Evolutionary conservation across 2,888 invertebrate genomes (phyloP), one percentile per base, ranked within the genome.

Genomic region (Ophion obscuratus): DNA sequence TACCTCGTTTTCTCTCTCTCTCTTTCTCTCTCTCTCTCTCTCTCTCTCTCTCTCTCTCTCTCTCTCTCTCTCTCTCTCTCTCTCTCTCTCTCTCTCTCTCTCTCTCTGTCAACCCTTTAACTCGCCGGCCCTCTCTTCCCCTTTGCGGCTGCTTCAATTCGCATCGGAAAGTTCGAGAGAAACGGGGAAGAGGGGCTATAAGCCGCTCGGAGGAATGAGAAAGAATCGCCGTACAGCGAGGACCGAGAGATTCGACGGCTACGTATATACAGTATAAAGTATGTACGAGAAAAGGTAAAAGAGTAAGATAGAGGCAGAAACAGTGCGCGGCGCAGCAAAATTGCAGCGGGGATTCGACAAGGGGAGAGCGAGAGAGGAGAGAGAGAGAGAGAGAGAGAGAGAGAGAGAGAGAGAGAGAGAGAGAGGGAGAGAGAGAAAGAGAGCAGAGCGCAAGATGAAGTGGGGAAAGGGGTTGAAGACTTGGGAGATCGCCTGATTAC

Each of bases 401-500:
- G 81, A 62, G 70, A 81, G 81, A 62, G 70, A 81, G 81, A 62
- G 70, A 81, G 81, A 62, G 70, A 81, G 81, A 62, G 70, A 81
- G 81, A 62, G 70, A 81, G 62, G 62, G 81, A 62, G 70, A 81
- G 73, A 89, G 87, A 88, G 70, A 53, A 74, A 76, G 61, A 75
- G 62, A 68, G 80, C n/a, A 53, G 79, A 80, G 70, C 89, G 87
- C 88, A 90, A 89, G 88, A 87, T 47, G 57, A 57, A 53, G 81
- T 66, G 78, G 67, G 75, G 70, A 20, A 73, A 36, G 66, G 70
- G 70, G 81, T 90, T 87, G 84, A 89, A 89, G 87, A 89, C 87
- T 90, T 87, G 87, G 86, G 88, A 87, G 92, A 92, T 92, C 90
- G 89, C 90, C 90, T 92, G 93, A 93, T 93, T 93, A 92, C 92